These are phyloP conservation scores for Drosophila lacicola DNA, from an alignment of 2,888 invertebrate species.

Conservation along the genomic window DNA sequence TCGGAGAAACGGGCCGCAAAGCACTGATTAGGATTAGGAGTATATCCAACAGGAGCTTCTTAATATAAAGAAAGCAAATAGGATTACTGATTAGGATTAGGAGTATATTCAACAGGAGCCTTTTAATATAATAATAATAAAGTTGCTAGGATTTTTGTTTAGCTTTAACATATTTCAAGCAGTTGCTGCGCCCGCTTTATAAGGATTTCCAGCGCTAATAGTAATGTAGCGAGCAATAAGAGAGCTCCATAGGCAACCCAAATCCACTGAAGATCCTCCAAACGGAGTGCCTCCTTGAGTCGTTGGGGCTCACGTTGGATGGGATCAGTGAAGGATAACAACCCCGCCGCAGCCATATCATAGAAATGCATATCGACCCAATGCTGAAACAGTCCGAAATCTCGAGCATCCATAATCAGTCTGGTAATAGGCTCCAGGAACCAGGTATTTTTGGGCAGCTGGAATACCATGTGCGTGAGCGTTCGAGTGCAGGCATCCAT, in stretches of 20 bases:
- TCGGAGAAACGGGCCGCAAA: too few species aligned
- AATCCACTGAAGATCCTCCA: constrained; percentile 64
- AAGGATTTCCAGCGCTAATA: constrained; percentile 47
- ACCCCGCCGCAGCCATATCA: constrained; percentile 65
- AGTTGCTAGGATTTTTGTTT: neutral
- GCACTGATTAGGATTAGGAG: too few species aligned
- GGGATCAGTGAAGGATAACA: constrained; percentile 56
- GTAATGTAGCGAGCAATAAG: constrained; percentile 5
- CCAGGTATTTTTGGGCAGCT: constrained; percentile 51
- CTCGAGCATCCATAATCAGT: constrained; percentile 52
- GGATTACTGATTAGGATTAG: too few species aligned
- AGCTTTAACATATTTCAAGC: neutral
- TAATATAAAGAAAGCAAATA: too few species aligned
- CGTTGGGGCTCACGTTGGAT: constrained; percentile 4
- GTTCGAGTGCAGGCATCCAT: constrained; percentile 49
- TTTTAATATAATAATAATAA: too few species aligned
- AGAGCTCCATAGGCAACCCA: constrained; percentile 48
- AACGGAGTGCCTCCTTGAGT: constrained; percentile 25
- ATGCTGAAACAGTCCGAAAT: constrained; percentile 56
- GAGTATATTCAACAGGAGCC: too few species aligned
- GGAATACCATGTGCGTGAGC: constrained; percentile 44
- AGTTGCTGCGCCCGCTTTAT: neutral
- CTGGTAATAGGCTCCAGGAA: constrained; percentile 53
- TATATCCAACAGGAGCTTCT: too few species aligned
- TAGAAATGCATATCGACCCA: constrained; percentile 63